Percentiles rank a stretch among this genome's conserved stretches.
phyloP scores from a whole-genome alignment of 2,797 vertebrate species.

The Danio tinwini region DNA sequence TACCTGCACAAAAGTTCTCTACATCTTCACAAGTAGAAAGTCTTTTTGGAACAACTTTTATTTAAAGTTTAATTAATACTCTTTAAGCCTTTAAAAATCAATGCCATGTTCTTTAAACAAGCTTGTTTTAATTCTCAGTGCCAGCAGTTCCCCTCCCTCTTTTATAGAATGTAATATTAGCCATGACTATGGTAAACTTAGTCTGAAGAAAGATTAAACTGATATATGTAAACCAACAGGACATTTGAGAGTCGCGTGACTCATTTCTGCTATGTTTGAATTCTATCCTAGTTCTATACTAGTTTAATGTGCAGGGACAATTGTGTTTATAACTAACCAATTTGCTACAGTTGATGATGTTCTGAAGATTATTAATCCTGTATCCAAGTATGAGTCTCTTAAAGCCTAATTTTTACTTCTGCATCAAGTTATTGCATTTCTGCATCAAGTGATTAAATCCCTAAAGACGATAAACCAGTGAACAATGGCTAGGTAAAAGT shows the following conservation, averaged over 20 bases:
- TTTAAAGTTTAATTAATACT: slow-evolving; percentile 1
- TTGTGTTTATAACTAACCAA: not conserved
- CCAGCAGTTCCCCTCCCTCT: not conserved
- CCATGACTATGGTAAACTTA: not conserved
- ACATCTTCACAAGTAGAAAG: not conserved
- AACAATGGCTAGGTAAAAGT: not conserved
- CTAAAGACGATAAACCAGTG: not conserved
- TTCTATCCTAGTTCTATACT: not conserved
- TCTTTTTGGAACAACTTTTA: not conserved
- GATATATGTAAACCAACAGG: not conserved
- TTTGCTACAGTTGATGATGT: not conserved
- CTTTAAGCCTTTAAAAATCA: slow-evolving; percentile 6
- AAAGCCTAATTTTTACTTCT: too few relatives aligned
- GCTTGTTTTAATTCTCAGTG: not conserved
- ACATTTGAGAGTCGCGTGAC: not conserved
- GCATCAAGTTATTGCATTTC: too few relatives aligned
- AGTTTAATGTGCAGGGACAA: not conserved
- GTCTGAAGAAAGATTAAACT: not conserved
- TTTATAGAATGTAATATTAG: not conserved
- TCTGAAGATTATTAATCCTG: not conserved
- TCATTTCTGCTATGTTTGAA: not conserved
- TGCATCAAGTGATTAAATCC: too few relatives aligned
- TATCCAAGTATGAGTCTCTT: not conserved
- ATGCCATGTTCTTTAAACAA: not conserved
- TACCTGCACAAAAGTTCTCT: slow-evolving; percentile 8